phyloP scores from a whole-genome alignment of 2,113 vertebrate species.

The Tachycineta bicolor region DNA sequence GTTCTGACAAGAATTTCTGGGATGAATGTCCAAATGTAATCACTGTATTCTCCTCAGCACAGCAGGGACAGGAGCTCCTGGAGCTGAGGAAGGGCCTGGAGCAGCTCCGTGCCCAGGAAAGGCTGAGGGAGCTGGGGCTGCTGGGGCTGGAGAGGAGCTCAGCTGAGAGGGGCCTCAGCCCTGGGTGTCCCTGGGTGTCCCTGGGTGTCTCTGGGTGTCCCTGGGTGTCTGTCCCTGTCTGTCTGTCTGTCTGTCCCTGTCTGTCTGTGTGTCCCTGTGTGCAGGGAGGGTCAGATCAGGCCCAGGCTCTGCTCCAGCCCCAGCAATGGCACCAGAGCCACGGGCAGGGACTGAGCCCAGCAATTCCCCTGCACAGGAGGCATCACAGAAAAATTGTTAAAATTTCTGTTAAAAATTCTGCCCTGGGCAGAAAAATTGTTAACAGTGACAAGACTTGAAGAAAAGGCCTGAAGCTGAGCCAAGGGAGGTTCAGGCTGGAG shows the following conservation, averaged over 20 bases:
- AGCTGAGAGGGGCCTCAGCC: background rate
- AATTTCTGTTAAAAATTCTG: background rate
- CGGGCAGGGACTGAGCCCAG: background rate
- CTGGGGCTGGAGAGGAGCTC: background rate
- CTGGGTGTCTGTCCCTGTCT: background rate
- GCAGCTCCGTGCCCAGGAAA: background rate
- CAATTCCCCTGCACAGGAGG: background rate
- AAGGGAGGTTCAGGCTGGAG: background rate
- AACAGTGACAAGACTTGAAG: fast-evolving
- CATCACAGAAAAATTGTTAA: background rate
- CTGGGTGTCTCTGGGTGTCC: background rate
- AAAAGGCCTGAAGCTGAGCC: background rate
- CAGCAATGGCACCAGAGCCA: background rate
- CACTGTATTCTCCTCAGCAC: background rate
- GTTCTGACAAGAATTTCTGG: background rate
- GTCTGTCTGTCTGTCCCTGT: background rate
- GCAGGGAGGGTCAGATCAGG: background rate
- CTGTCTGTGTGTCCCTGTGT: background rate
- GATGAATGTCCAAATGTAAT: background rate
- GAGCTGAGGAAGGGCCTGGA: background rate
- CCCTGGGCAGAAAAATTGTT: background rate
- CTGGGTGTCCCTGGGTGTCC: background rate
- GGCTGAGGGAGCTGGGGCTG: background rate
- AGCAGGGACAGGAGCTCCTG: background rate
- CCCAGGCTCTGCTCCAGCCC: background rate